A percentile compares a stretch with the other conserved stretches of the same genome.
These are phyloP conservation scores for Microctenopoma lineatum DNA, from an alignment of 2,797 vertebrate genomes.

Conservation along the genomic window DNA sequence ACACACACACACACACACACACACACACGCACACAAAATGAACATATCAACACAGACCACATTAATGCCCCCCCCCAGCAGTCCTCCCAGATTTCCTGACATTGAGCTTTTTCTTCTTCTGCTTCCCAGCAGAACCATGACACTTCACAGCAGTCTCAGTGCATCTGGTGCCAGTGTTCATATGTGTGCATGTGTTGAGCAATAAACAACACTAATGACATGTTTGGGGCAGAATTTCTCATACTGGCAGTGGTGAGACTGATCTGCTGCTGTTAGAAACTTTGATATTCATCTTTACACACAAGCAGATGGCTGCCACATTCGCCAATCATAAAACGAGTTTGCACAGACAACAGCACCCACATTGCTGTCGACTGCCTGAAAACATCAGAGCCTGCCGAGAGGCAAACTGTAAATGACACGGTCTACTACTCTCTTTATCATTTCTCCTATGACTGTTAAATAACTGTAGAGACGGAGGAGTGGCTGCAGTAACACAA, in stretches of 20 bases:
- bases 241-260: conserved; percentile 16
- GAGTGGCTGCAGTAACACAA: conserved; percentile 8
- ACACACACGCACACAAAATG: conserved; percentile 22
- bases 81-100: conserved; percentile 72
- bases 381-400: conserved; percentile 15
- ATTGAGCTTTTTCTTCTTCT: conserved; percentile 76
- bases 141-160: conserved; percentile 47
- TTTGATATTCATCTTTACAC: conserved; percentile 60
- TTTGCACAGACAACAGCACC: conserved; percentile 11
- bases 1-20: conserved; percentile 23
- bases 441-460: conserved; percentile 16
- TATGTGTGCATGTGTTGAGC: conserved; percentile 25
- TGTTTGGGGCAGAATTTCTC: conserved; percentile 23
- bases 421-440: background rate
- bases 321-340: conserved; percentile 42
- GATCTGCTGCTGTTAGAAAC: conserved; percentile 19
- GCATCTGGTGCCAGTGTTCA: conserved; percentile 46
- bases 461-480: conserved; percentile 25
- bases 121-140: conserved; percentile 73
- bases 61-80: conserved; percentile 36
- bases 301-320: conserved; percentile 48
- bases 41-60: conserved; percentile 51
- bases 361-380: background rate
- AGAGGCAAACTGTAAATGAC: conserved; percentile 20
- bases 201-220: conserved; percentile 38